A percentile compares a stretch with the other conserved stretches of the same genome.
Conservation (phyloP, 2,113 vertebrate genomes). For the Zapus hudsonius region DNA sequence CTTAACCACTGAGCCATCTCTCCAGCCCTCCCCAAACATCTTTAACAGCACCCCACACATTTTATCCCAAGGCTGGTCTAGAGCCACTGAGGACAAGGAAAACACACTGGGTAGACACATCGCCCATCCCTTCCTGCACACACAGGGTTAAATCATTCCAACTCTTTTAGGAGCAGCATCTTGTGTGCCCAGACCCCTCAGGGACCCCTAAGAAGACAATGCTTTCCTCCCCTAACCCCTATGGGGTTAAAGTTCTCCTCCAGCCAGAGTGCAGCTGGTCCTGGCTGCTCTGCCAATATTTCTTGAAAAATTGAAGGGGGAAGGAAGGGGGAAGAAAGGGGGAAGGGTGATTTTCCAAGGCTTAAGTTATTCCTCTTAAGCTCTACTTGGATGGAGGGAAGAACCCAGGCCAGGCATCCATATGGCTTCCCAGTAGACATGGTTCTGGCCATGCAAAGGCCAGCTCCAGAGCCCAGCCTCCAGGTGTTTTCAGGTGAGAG, state of each 20-base stretch:
- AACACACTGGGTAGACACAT: rapidly evolving
- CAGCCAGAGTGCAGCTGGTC: background rate
- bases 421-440: background rate
- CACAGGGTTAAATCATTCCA: background rate
- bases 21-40: too few relatives aligned
- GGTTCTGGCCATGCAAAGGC: background rate
- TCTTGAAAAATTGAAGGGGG: background rate
- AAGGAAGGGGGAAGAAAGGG: background rate
- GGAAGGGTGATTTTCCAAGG: slow-evolving; percentile 31
- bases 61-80: background rate
- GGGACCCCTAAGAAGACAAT: background rate
- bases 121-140: background rate
- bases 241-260: slow-evolving; percentile 21
- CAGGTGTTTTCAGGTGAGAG: background rate
- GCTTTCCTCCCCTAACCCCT: background rate
- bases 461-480: background rate
- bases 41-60: background rate
- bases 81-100: background rate
- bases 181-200: background rate
- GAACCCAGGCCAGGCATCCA: background rate
- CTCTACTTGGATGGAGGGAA: background rate
- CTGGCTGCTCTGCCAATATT: background rate
- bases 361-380: background rate
- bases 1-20: too few relatives aligned
- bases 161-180: background rate